Conservation (phyloP, 2,797 vertebrate genomes). For the Remorina albescens region DNA sequence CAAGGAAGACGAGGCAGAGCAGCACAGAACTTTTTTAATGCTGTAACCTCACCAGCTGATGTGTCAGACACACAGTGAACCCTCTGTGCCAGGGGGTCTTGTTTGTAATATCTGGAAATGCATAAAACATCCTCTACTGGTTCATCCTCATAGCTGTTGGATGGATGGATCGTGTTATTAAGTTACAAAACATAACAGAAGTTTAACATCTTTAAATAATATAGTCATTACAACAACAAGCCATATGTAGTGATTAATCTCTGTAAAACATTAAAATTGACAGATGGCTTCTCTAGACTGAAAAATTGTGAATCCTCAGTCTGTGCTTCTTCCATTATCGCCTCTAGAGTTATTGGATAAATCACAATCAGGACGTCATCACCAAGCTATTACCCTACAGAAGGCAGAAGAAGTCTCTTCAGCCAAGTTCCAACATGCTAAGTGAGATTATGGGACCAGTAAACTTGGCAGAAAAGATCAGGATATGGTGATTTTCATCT, state of each 20-base stretch:
- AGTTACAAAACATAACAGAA: slow-evolving; percentile 29
- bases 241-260: slow-evolving; percentile 69
- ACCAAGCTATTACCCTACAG: slow-evolving; percentile 17
- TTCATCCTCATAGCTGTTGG: neutral
- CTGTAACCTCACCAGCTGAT: slow-evolving; percentile 6
- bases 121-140: neutral
- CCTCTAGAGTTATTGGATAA: slow-evolving; percentile 7
- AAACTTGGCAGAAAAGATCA: neutral
- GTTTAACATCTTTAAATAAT: slow-evolving; percentile 72
- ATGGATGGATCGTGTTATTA: neutral
- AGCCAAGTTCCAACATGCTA: slow-evolving; percentile 16
- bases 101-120: neutral
- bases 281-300: slow-evolving; percentile 48
- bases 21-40: neutral
- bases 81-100: neutral
- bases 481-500: neutral
- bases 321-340: slow-evolving; percentile 7
- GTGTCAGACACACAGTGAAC: slow-evolving; percentile 3
- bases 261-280: slow-evolving; percentile 74
- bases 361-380: slow-evolving; percentile 4
- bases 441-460: slow-evolving; percentile 1
- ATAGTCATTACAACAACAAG: slow-evolving; percentile 79
- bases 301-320: slow-evolving; percentile 15
- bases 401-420: slow-evolving; percentile 10
- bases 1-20: neutral